A percentile compares a stretch with the other conserved stretches of the same genome.
phyloP scores from a whole-genome alignment of 2,113 vertebrate species.

The Notothenia rossii region DNA sequence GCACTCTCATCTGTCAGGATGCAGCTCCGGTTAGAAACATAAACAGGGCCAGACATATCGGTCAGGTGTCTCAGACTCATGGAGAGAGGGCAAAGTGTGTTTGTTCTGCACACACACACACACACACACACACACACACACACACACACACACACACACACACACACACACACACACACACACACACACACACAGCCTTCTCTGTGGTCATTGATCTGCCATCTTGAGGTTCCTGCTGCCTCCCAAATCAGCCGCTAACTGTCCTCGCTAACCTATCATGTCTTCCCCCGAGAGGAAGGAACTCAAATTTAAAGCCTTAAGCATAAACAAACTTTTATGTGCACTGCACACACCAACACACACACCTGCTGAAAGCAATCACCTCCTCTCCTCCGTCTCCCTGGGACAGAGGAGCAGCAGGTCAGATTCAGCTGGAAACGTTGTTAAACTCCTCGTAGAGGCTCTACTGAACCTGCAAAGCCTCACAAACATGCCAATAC shows the following conservation, averaged over 20 bases:
- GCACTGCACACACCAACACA: not conserved
- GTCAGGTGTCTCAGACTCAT: not conserved
- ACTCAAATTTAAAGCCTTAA: slow-evolving; percentile 44
- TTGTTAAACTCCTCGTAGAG: too few relatives aligned
- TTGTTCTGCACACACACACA: slow-evolving; percentile 20
- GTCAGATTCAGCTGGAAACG: not conserved
- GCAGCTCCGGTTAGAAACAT: too few relatives aligned
- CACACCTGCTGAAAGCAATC: not conserved
- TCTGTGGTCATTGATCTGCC: slow-evolving; percentile 37
- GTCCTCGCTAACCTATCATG: slow-evolving; percentile 18
- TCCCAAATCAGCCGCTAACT: slow-evolving; percentile 41
- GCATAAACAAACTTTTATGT: slow-evolving; percentile 39
- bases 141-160: slow-evolving; percentile 20
- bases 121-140: slow-evolving; percentile 14
- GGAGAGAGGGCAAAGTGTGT: too few relatives aligned
- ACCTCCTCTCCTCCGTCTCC: not conserved
- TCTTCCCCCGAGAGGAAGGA: not conserved
- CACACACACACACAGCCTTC: not conserved
- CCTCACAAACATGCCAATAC: too few relatives aligned
- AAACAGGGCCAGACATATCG: too few relatives aligned
- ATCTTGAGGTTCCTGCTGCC: slow-evolving; percentile 15
- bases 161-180: slow-evolving; percentile 23
- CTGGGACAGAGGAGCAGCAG: not conserved
- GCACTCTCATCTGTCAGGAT: too few relatives aligned
- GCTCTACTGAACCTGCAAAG: too few relatives aligned